phyloP scores from a whole-genome alignment of 2,113 vertebrate species.

The Onychostoma macrolepis region DNA sequence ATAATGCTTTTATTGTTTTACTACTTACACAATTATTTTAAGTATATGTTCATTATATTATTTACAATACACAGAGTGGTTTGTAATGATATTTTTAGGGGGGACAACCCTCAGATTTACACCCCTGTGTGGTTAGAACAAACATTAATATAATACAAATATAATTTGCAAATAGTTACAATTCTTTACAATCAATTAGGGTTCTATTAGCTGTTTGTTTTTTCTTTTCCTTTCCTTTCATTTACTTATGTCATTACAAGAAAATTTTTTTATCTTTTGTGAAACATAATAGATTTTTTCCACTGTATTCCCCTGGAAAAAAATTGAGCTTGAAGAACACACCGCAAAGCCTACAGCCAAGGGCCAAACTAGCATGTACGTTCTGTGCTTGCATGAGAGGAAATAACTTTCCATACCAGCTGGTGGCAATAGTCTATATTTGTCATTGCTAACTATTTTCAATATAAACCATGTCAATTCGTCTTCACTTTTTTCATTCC shows the following conservation, averaged over 20 bases:
- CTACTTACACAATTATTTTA: no score
- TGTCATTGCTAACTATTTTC: neutral
- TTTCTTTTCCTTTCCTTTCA: neutral
- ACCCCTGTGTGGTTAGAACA: neutral
- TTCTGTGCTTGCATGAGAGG: no score
- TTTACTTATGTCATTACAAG: neutral
- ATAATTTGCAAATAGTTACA: neutral
- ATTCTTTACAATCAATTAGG: neutral
- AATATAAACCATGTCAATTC: neutral
- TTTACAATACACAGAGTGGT: no score
- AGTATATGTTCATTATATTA: no score
- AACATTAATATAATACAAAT: neutral
- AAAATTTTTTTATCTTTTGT: neutral
- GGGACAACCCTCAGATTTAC: no score
- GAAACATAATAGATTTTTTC: neutral
- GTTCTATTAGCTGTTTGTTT: neutral
- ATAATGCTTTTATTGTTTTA: no score
- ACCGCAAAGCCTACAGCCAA: no score
- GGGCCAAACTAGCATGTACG: no score
- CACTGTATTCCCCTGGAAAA: neutral
- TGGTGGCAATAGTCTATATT: no score
- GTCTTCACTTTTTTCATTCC: neutral
- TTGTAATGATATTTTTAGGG: no score
- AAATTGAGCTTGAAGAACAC: no score
- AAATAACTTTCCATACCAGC: no score